A percentile compares a stretch with the other conserved stretches of the same genome.
Evolutionary conservation across 2,888 invertebrate genomes (phyloP).

Genomic region (Drosophila fulvimacula): DNA sequence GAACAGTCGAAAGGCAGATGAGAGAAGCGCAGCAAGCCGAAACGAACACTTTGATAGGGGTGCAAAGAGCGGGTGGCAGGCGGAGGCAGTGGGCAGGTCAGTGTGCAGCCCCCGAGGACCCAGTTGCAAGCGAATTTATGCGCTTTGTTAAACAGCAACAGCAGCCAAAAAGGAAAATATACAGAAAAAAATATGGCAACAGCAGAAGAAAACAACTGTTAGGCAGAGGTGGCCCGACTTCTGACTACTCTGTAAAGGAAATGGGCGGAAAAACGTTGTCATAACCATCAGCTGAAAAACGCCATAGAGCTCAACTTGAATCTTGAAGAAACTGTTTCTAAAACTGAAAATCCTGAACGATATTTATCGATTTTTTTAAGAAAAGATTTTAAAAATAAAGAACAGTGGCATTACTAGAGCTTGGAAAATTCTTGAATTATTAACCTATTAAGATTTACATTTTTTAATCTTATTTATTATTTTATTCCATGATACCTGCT

Average conservation of each 20-base stretch:
- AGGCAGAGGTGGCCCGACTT: background rate
- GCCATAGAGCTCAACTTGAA: too few species aligned
- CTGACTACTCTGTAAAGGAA: background rate
- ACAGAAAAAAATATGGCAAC: conserved; percentile 50
- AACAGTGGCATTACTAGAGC: too few species aligned
- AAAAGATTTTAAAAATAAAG: too few species aligned
- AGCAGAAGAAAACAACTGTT: conserved; percentile 15
- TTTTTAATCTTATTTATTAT: too few species aligned
- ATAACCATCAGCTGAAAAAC: background rate
- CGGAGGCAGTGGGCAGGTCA: conserved; percentile 24
- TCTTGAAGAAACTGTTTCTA: too few species aligned
- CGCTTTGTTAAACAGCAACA: conserved; percentile 82
- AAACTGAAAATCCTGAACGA: too few species aligned
- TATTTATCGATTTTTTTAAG: too few species aligned
- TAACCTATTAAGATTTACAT: too few species aligned
- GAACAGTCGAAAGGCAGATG: conserved; percentile 76
- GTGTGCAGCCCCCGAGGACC: conserved; percentile 69
- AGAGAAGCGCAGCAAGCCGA: conserved; percentile 71
- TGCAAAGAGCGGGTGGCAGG: background rate
- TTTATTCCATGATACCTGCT: too few species aligned
- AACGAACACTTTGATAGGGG: conserved; percentile 61
- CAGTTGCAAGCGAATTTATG: conserved; percentile 82
- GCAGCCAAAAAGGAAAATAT: conserved; percentile 53
- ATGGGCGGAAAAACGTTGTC: too few species aligned
- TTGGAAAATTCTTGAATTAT: too few species aligned